Evolutionary conservation across 2,888 invertebrate genomes (phyloP).

Genomic region (Elegia similella): DNA sequence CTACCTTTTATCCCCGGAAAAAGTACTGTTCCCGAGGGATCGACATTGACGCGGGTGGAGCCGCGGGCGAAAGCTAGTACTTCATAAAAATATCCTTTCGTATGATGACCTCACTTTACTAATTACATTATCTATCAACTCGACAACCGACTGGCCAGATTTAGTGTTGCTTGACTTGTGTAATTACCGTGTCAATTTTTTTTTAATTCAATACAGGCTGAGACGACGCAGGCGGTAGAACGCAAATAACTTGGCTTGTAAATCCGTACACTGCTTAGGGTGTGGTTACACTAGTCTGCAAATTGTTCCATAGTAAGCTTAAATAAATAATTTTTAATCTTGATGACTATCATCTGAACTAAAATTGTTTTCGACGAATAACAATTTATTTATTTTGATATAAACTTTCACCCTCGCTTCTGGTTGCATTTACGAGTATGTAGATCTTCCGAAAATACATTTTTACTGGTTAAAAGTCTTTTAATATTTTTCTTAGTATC

Average conservation of each 20-base stretch:
- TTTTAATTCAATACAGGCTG: conserved; percentile 36
- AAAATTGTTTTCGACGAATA: too few species aligned
- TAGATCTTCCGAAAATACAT: too few species aligned
- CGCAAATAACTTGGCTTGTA: conserved; percentile 31
- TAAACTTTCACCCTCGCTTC: too few species aligned
- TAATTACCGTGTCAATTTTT: conserved; percentile 47
- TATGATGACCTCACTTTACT: conserved; percentile 5
- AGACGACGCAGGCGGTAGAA: conserved; percentile 40
- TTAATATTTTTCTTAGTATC: too few species aligned
- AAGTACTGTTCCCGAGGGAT: too few species aligned
- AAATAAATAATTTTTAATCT: too few species aligned
- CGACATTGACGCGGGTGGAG: background rate
- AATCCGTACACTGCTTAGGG: conserved; percentile 5
- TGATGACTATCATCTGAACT: too few species aligned
- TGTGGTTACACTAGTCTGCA: background rate
- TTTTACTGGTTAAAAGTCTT: too few species aligned
- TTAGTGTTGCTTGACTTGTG: conserved; percentile 27
- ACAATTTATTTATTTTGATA: too few species aligned
- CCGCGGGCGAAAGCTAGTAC: background rate
- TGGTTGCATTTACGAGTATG: too few species aligned
- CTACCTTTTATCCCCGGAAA: too few species aligned
- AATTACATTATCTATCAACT: conserved; percentile 14
- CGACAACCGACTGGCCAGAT: conserved; percentile 11
- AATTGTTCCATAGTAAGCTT: too few species aligned
- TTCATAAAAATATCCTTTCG: background rate